phyloP scores from a whole-genome alignment of 2,888 invertebrate genomes.

The Caenorhabditis macrosperma region DNA sequence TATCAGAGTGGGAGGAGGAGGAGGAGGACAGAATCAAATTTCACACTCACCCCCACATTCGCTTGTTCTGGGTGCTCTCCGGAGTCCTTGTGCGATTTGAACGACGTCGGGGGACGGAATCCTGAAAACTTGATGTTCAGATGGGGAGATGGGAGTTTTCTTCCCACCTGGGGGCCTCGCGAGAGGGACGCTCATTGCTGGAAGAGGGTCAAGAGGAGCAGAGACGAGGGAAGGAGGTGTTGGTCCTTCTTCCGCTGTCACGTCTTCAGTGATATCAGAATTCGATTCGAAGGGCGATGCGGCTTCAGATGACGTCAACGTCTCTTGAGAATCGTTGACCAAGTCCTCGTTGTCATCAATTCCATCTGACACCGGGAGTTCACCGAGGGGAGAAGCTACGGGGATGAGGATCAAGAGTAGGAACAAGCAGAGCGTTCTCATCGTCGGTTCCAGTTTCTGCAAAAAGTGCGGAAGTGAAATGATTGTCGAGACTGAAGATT shows the following conservation, averaged over 20 bases:
- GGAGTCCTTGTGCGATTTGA: slow-evolving; percentile 18
- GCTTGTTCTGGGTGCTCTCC: slow-evolving; percentile 33
- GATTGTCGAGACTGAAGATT: slow-evolving; percentile 40
- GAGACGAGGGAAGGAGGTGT: slow-evolving; percentile 21
- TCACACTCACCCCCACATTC: slow-evolving; percentile 42
- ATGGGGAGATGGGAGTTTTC: neutral
- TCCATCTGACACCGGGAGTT: slow-evolving; percentile 23
- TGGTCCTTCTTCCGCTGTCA: slow-evolving; percentile 14
- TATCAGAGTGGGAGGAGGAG: neutral
- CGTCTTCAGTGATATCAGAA: slow-evolving; percentile 16
- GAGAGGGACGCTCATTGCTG: slow-evolving; percentile 34
- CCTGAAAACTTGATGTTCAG: slow-evolving; percentile 17
- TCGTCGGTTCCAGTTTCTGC: slow-evolving; percentile 14
- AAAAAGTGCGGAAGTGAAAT: slow-evolving; percentile 23
- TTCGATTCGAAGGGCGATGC: neutral
- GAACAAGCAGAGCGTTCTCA: slow-evolving; percentile 6
- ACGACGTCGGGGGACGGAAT: slow-evolving; percentile 44
- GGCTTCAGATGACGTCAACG: slow-evolving; percentile 16
- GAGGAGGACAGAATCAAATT: neutral
- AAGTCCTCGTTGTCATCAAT: neutral
- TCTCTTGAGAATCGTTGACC: neutral
- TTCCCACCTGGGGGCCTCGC: slow-evolving; percentile 40
- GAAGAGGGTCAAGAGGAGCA: slow-evolving; percentile 44
- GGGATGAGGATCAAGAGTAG: slow-evolving; percentile 2
- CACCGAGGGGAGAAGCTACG: slow-evolving; percentile 12